Base-by-base conservation (phyloP, 2,113 vertebrate genomes). In the Orcinus orca region DNA sequence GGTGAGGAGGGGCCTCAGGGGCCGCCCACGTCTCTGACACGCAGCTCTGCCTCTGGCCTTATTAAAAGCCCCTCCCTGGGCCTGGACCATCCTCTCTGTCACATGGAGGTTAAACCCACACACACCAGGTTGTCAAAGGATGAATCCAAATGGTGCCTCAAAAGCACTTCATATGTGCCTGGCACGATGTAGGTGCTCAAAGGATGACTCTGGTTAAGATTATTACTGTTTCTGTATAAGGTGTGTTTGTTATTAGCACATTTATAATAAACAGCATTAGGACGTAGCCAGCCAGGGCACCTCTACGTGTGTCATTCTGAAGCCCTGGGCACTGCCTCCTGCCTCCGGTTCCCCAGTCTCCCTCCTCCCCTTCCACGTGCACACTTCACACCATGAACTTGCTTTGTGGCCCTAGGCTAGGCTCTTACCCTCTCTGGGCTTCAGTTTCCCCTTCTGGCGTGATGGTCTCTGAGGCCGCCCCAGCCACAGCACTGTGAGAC, bases 141-240 rank as follows among this genome's bases (percentile, higher is more conserved):
- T 20, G 13, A 21, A 79, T 25, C 25, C 14, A 4, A 5, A 21
- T 2, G 14, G 17, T 0, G 4, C 5, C 10, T 15, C 20, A 8
- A 1, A 21, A 81, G 36, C 3, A 0, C 1, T 29, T 44, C 2
- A 0, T n/a, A 0, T 5, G 1, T 8, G 26, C 62, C 77, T 9
- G 26, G 77, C 7, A 8, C 44, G 0, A 0, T 4, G 0, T 0
- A 2, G 71, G 73, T 8, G 17, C 95, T 65, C 13, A 2, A 8
- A 23, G n/a, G 20, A 13, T 11, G 15, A 0, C 33, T 0, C 17
- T 14, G 44, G 1, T 1, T 9, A 2, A 8, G 58, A 3, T 20
- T 15, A 1, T 8, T 1, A 1, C 63, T 12, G 0, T 33, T n/a
- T 12, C 26, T 26, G 1, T 0, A 8, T 25, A 0, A 3, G 44